These are phyloP conservation scores for Chelonia mydas DNA, from an alignment of 2,797 vertebrate genomes.

Conservation along the genomic window DNA sequence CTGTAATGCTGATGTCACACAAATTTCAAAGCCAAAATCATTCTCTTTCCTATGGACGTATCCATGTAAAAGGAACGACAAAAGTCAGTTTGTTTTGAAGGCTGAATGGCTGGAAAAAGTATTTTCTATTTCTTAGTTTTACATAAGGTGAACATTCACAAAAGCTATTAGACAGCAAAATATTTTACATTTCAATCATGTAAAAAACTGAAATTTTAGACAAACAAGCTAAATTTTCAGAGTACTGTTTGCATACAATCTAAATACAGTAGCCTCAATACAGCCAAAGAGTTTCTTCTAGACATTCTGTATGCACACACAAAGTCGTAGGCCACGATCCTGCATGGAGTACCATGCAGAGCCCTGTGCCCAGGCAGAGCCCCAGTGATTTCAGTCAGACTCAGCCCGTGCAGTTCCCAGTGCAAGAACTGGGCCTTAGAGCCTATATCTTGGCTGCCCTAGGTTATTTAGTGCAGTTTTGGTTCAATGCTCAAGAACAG, in stretches of 20 bases:
- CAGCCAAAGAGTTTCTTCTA: not conserved
- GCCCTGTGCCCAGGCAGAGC: fast-evolving
- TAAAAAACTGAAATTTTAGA: not conserved
- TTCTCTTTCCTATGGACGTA: not conserved
- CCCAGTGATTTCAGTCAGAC: not conserved
- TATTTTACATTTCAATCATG: constrained; percentile 7
- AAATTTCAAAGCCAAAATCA: constrained; percentile 29
- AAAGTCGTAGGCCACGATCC: fast-evolving
- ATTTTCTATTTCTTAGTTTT: not conserved
- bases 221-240: not conserved
- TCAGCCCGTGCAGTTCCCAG: not conserved
- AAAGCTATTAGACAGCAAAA: constrained; percentile 21
- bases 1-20: not conserved
- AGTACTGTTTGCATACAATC: not conserved
- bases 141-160: constrained; percentile 22
- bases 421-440: not conserved
- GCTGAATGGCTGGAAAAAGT: constrained; percentile 16
- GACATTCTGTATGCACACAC: not conserved
- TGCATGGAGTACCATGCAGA: not conserved
- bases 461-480: not conserved
- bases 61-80: constrained; percentile 41
- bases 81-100: constrained; percentile 52
- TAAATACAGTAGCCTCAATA: not conserved
- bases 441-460: not conserved
- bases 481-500: not conserved